A percentile compares a stretch with the other conserved stretches of the same genome.
phyloP scores from a whole-genome alignment of 2,888 invertebrate genomes.

The Phragmatobia fuliginosa region DNA sequence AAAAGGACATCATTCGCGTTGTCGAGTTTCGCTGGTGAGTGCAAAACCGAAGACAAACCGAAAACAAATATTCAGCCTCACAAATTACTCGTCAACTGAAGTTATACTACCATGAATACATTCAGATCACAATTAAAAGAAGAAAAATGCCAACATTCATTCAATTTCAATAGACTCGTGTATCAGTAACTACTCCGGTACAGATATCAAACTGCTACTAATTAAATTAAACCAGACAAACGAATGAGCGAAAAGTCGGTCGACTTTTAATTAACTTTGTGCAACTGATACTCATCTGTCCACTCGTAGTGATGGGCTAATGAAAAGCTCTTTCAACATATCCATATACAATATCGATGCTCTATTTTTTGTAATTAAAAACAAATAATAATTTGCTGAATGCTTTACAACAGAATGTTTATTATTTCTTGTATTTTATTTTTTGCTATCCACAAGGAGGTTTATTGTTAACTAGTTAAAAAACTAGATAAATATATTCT shows the following conservation, averaged over 20 bases:
- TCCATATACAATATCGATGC: not conserved
- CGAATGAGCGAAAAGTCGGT: constrained; percentile 14
- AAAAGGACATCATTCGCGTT: no score
- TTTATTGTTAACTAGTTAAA: no score
- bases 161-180: not conserved
- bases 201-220: constrained; percentile 47
- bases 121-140: no score
- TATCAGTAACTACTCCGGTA: not conserved
- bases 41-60: no score
- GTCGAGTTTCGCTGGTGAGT: no score
- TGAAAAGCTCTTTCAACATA: not conserved
- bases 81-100: not conserved
- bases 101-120: not conserved
- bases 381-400: not conserved
- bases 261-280: constrained; percentile 72
- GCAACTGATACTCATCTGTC: constrained; percentile 67
- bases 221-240: constrained; percentile 68
- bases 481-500: no score
- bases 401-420: no score
- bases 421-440: no score
- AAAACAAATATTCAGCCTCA: not conserved
- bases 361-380: not conserved
- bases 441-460: no score
- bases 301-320: constrained; percentile 49
- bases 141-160: not conserved